phyloP scores from a whole-genome alignment of 2,888 invertebrate species.

The Tyria jacobaeae region DNA sequence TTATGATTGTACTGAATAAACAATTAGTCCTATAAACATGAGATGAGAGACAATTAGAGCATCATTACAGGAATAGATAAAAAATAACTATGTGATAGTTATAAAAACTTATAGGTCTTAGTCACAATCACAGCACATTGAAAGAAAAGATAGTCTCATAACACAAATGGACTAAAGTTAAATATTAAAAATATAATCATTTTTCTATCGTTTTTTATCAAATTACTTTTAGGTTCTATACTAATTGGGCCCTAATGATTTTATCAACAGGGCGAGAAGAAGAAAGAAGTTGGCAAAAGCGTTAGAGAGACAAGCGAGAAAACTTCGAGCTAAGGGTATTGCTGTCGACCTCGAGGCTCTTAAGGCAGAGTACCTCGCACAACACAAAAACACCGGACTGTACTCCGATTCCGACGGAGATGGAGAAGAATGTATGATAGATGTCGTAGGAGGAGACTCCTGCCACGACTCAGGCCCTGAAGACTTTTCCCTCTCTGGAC shows the following conservation, averaged over 20 bases:
- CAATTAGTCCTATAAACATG: too few species aligned
- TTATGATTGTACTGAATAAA: neutral
- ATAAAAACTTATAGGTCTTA: too few species aligned
- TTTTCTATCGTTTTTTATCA: neutral
- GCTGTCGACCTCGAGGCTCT: conserved; percentile 95
- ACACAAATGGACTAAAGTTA: too few species aligned
- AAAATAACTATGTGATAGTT: too few species aligned
- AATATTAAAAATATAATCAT: too few species aligned
- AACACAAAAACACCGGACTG: conserved; percentile 88
- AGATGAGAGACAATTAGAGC: too few species aligned
- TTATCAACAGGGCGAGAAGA: conserved; percentile 90
- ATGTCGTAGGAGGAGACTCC: conserved; percentile 94
- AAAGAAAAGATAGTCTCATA: too few species aligned
- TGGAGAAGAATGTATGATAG: conserved; percentile 92
- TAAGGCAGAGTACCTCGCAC: conserved; percentile 94
- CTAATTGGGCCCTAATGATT: conserved; percentile 83
- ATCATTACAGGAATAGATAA: too few species aligned
- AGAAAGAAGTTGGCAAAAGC: conserved; percentile 97
- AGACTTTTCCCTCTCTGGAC: conserved; percentile 87
- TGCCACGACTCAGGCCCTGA: conserved; percentile 90
- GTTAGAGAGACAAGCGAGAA: conserved; percentile 96
- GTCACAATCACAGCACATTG: too few species aligned
- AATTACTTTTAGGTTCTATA: conserved; percentile 77
- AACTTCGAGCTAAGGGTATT: conserved; percentile 96
- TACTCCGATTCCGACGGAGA: conserved; percentile 88